Conservation (phyloP, 1,140 invertebrate genomes). For the Euwallacea fornicatus region DNA sequence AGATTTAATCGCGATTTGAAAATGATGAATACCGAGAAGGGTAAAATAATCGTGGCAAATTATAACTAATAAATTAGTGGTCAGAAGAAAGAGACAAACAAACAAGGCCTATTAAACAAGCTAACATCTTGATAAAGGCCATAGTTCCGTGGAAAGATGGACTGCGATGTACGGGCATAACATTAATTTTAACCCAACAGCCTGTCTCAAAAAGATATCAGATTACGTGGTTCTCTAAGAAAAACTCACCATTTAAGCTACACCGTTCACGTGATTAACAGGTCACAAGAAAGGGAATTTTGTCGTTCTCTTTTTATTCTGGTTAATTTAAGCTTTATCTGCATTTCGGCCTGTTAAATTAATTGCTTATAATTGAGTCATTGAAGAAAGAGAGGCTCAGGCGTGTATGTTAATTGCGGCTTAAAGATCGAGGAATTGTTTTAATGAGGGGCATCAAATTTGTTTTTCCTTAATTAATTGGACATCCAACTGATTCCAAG, state of each 20-base stretch:
- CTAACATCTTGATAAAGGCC: conserved; percentile 54
- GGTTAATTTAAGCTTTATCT: conserved; percentile 22
- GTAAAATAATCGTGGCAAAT: conserved; percentile 34
- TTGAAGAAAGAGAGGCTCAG: neutral
- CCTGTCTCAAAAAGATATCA: conserved; percentile 50
- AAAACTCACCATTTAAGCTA: conserved; percentile 49
- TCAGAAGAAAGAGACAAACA: conserved; percentile 40
- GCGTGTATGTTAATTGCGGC: too few relatives aligned
- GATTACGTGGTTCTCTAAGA: conserved; percentile 50
- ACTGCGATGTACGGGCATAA: conserved; percentile 51
- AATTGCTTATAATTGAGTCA: conserved; percentile 26
- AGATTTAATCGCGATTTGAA: conserved; percentile 1
- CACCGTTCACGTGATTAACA: conserved; percentile 35
- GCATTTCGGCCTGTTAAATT: conserved; percentile 17
- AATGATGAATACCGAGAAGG: conserved; percentile 26
- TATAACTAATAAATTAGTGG: conserved; percentile 36
- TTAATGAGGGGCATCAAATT: conserved; percentile 14
- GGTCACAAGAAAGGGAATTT: conserved; percentile 23
- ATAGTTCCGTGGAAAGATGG: conserved; percentile 51
- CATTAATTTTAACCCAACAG: conserved; percentile 54
- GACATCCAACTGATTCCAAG: neutral
- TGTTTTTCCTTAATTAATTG: conserved; percentile 6
- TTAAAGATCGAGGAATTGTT: conserved; percentile 21
- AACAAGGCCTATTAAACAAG: conserved; percentile 52
- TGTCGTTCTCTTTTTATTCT: conserved; percentile 23